A percentile compares a stretch with the other conserved stretches of the same genome.
phyloP scores from a whole-genome alignment of 2,888 invertebrate species.

The Leptinotarsa rubiginosa region DNA sequence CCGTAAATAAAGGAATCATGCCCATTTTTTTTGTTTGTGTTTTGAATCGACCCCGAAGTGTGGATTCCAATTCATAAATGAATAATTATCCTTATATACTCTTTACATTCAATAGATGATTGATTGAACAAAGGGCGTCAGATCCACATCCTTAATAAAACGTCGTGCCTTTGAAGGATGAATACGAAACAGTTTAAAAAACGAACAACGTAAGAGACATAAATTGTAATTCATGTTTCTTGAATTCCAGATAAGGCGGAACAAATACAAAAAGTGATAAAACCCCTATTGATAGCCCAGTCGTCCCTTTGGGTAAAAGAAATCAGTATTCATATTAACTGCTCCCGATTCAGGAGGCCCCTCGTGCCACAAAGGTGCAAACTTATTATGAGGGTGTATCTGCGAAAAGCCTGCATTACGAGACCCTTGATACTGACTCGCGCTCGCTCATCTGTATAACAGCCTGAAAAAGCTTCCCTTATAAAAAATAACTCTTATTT shows the following conservation, averaged over 20 bases:
- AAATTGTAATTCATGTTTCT: constrained; percentile 51
- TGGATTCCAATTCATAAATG: neutral
- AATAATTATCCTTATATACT: constrained; percentile 7
- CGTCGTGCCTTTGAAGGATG: constrained; percentile 13
- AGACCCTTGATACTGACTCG: constrained; percentile 62
- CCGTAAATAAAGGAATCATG: no score
- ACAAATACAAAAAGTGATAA: constrained; percentile 57
- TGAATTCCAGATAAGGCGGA: constrained; percentile 50
- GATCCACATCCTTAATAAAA: constrained; percentile 11
- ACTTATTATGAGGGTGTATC: constrained; percentile 66
- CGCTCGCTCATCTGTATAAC: constrained; percentile 62
- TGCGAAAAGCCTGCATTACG: constrained; percentile 62
- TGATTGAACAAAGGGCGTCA: constrained; percentile 19
- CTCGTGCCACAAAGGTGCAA: constrained; percentile 63
- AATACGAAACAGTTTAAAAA: constrained; percentile 41
- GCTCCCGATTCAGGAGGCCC: constrained; percentile 59
- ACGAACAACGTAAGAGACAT: constrained; percentile 47
- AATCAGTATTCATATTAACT: constrained; percentile 64
- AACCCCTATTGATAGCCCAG: constrained; percentile 57
- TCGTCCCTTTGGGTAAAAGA: constrained; percentile 47
- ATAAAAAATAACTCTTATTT: constrained; percentile 27
- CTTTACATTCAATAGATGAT: neutral
- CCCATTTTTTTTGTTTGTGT: no score
- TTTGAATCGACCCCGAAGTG: no score
- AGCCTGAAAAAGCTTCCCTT: constrained; percentile 27